Base-by-base conservation (phyloP, 2,797 vertebrate genomes). In the Clarias fuscus region DNA sequence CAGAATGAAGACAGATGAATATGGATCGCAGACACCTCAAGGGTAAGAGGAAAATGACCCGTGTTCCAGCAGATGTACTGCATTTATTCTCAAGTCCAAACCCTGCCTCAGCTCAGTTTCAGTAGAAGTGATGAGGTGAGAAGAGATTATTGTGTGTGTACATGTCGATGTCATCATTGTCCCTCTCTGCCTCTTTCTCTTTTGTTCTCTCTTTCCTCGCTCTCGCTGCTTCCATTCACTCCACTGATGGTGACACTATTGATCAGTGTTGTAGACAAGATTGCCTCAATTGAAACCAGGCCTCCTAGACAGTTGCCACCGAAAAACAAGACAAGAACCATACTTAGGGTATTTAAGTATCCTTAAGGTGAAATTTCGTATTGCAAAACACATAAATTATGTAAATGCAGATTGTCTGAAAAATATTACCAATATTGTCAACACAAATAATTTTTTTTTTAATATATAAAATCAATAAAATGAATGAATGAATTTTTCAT, bases 1-100 rank as follows among this genome's bases (percentile, higher is more conserved):
- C 87, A 88, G 76, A 87, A 90, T 87, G 82, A 87, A 88, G 88
- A 90, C 86, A 78, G 87, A 90, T 90, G 88, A 88, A 86, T 89
- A 90, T 85, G 85, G 84, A 89, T 88, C 79, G 77, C 33, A 40
- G 86, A 71, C 84, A 85, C 84, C 87, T 88, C 33, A 79, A 68
- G 85, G 88, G 79, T 86, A 83, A 53, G 20, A 15, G 73, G 86
- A 86, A 89, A 89, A 88, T 58, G 68, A 85, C 78, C 87, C 30
- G 1, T 76, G 64, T 84, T 86, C 59, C 77, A 56, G 85, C 85
- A 86, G 84, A 82, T 77, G 59, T 43, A 81, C 22, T 53, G 82
- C 79, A 84, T 86, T 87, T 82, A 76, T 83, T 71, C 61, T 61
- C 71, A n/a, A 17, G 78, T 58, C 83, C n/a, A 79, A 76, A 65